Percentiles rank a stretch among this genome's conserved stretches.
Conservation (phyloP, 2,888 invertebrate species). For the Eristalis tenax region DNA sequence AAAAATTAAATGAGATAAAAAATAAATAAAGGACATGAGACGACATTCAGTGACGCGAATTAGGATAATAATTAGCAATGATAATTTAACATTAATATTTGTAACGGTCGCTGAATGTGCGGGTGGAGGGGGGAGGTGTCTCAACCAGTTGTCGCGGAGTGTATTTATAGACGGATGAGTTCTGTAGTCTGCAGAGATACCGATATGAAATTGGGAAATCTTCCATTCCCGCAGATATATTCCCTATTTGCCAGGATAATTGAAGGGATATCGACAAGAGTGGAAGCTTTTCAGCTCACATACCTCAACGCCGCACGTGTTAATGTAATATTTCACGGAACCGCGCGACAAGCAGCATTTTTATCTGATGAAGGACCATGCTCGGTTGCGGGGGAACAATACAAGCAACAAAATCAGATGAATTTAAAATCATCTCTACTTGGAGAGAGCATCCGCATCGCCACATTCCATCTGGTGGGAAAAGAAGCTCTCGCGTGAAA, state of each 20-base stretch:
- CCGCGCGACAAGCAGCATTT: background rate
- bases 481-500: conserved; percentile 5
- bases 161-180: background rate
- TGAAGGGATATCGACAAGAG: background rate
- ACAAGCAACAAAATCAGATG: background rate
- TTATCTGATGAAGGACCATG: background rate
- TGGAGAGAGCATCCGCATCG: background rate
- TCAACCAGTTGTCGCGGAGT: too few species aligned
- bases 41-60: too few species aligned
- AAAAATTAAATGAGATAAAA: too few species aligned
- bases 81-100: too few species aligned
- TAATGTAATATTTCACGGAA: background rate
- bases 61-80: too few species aligned
- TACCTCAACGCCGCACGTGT: background rate
- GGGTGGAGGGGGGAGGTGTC: too few species aligned
- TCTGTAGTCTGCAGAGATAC: background rate
- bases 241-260: background rate
- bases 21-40: too few species aligned
- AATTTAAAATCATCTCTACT: conserved; percentile 13
- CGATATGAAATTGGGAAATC: background rate
- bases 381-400: background rate
- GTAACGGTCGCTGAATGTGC: too few species aligned
- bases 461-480: background rate
- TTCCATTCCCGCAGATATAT: background rate
- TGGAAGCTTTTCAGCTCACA: background rate